Evolutionary conservation across 2,113 vertebrate species (phyloP).

Genomic region (Ochotona curzoniae): DNA sequence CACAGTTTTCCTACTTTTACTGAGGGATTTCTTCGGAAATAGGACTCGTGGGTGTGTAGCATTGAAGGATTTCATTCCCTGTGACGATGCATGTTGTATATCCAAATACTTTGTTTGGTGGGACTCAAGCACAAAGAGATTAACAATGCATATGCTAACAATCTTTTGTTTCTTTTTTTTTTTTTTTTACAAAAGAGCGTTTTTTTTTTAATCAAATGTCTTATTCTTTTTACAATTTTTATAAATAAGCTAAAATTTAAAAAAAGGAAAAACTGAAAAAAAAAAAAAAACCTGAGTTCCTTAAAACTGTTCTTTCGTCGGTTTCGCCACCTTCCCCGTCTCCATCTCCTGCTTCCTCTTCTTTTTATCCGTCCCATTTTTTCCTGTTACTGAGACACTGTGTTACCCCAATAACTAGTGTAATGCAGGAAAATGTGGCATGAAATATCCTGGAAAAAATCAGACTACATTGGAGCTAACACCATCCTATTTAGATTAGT

Average conservation of each 20-base stretch:
- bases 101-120: conserved; percentile 18
- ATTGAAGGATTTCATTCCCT: conserved; percentile 34
- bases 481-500: not conserved
- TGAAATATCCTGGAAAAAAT: not conserved
- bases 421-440: not conserved
- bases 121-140: not conserved
- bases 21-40: conserved; percentile 63
- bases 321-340: no score
- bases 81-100: conserved; percentile 21
- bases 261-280: no score
- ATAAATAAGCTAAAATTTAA: no score
- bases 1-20: conserved; percentile 12
- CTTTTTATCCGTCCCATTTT: no score
- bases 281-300: no score
- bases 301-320: no score
- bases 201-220: no score
- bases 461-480: not conserved
- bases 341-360: no score
- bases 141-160: conserved; percentile 56
- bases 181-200: no score
- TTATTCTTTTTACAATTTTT: no score
- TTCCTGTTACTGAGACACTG: no score
- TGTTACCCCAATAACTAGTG: not conserved
- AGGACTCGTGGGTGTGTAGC: not conserved
- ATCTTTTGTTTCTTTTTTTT: not conserved